phyloP scores from a whole-genome alignment of 2,797 vertebrate species.

The Danionella dracula region DNA sequence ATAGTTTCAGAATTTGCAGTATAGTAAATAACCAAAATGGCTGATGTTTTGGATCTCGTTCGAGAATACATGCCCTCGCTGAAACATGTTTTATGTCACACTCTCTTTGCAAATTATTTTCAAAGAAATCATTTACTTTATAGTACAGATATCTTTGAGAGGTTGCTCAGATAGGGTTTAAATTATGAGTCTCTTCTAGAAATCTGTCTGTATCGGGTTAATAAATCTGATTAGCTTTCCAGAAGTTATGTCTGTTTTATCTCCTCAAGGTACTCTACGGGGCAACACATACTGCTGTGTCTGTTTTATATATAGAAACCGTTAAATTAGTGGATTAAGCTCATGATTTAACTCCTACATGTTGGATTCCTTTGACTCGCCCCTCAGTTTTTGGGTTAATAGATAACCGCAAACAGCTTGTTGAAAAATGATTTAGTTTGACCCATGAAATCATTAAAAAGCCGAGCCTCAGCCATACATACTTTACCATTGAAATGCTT shows the following conservation, averaged over 20 bases:
- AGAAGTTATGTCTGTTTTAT: conserved; percentile 6
- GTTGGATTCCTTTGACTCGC: conserved; percentile 35
- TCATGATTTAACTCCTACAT: conserved; percentile 40
- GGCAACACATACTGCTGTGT: not conserved
- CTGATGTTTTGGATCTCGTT: conserved; percentile 9
- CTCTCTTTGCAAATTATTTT: not conserved
- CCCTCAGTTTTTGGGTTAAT: conserved; percentile 60
- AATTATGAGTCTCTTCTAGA: conserved; percentile 5
- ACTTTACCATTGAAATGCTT: conserved; percentile 73
- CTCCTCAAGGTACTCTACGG: not conserved
- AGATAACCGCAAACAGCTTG: conserved; percentile 57
- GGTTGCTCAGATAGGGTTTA: conserved; percentile 3
- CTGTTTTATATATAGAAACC: not conserved
- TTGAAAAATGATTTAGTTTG: conserved; percentile 31
- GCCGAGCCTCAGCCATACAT: conserved; percentile 70
- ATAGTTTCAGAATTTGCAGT: not conserved
- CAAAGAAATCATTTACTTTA: conserved; percentile 30
- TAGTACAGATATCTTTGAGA: not conserved
- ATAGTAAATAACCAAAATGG: not conserved
- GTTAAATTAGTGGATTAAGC: not conserved
- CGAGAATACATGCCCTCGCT: not conserved
- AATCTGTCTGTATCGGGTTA: not conserved
- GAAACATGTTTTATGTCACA: not conserved
- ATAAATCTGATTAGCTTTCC: conserved; percentile 27
- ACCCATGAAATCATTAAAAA: conserved; percentile 55